Evolutionary conservation across 2,888 invertebrate species (phyloP), one percentile per base, ranked within the genome.

Genomic region (Prionchulus punctatus): DNA sequence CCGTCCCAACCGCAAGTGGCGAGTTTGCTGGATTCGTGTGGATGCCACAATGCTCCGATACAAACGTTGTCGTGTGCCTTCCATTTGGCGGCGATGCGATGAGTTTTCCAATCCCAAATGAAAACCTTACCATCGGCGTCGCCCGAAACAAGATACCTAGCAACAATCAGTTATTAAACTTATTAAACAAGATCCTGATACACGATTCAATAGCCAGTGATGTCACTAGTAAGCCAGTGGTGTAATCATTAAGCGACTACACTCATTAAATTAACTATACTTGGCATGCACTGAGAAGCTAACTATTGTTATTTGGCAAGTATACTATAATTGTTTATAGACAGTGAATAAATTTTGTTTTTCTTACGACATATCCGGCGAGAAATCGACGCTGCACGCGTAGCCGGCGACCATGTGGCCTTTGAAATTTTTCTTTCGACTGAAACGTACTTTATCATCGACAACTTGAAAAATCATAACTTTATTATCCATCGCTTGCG

Each of bases 321-420:
- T n/a, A n/a, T n/a, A n/a, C n/a, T n/a, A n/a, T n/a, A n/a, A n/a
- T n/a, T n/a, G n/a, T n/a, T n/a, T n/a, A n/a, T n/a, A n/a, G n/a
- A n/a, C n/a, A n/a, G n/a, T n/a, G n/a, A n/a, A n/a, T n/a, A n/a
- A n/a, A n/a, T n/a, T n/a, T n/a, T n/a, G n/a, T 7, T 18, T 36
- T 36, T 36, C 67, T 60, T 72, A 87, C 84, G 85, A 88, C 92
- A 98, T 94, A 71, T 98, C 96, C 0, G 98, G 96, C 1, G 94
- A 92, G 74, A 89, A 98, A 74, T 98, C 98, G 4, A 92, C 78
- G 1, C 85, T 82, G 71, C 98, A 98, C 0, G 98, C 96, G 74
- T 96, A 99, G 0, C 98, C 98, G 7, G 98, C 94, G 1, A 96
- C 96, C 92, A 98, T 98, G 71, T 99, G 98, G 0, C 98, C 96